Conservation (phyloP, 2,888 invertebrate genomes). For the Clusia tigrina region DNA sequence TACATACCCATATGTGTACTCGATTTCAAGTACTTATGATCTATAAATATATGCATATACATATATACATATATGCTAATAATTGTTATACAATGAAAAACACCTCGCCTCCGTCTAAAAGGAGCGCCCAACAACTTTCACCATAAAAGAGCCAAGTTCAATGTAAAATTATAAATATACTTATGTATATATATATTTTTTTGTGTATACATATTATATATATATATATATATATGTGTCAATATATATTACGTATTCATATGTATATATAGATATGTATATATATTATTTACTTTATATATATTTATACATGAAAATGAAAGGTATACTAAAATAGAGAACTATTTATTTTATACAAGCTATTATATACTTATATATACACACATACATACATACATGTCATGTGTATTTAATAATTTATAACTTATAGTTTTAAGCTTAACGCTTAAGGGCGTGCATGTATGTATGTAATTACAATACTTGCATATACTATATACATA, state of each 20-base stretch:
- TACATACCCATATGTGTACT: too few species aligned
- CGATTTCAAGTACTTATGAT: too few species aligned
- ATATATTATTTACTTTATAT: slow-evolving; percentile 16
- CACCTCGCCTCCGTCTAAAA: too few species aligned
- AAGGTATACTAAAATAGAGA: not conserved
- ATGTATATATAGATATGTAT: slow-evolving; percentile 13
- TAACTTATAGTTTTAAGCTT: slow-evolving; percentile 12
- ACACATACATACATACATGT: not conserved
- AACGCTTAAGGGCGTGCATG: not conserved
- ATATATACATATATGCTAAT: too few species aligned
- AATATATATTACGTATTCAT: slow-evolving; percentile 12
- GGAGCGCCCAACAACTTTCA: not conserved
- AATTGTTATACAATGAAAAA: too few species aligned
- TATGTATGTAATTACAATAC: too few species aligned
- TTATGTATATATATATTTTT: slow-evolving; percentile 25
- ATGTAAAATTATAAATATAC: too few species aligned
- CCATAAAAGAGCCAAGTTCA: slow-evolving; percentile 13
- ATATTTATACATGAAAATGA: not conserved
- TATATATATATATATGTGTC: slow-evolving; percentile 15
- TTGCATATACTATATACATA: too few species aligned
- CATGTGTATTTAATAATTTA: slow-evolving; percentile 3
- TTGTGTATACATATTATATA: slow-evolving; percentile 43
- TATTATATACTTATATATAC: not conserved
- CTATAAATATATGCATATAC: too few species aligned
- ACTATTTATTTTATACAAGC: slow-evolving; percentile 18